Evolutionary conservation across 2,888 invertebrate species (phyloP).

Genomic region (Tipula confusa): DNA sequence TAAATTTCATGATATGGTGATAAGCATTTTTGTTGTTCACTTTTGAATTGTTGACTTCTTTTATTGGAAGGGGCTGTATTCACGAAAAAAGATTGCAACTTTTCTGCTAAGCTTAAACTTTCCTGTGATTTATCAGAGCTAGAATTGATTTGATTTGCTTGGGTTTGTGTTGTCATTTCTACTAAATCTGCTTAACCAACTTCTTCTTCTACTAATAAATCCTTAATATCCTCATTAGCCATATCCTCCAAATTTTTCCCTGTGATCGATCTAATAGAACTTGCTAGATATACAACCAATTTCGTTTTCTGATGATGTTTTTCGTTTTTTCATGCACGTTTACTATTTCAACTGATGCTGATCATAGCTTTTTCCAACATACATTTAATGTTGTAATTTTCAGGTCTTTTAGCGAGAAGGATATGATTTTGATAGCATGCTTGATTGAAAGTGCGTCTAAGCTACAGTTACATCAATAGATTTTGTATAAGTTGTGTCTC

Average conservation of each 20-base stretch:
- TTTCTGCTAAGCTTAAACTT: constrained; percentile 6
- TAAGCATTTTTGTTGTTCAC: too few species aligned
- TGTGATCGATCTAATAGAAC: background rate
- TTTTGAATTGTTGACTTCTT: too few species aligned
- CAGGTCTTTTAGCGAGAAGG: constrained; percentile 21
- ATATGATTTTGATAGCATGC: background rate
- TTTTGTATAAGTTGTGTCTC: constrained; percentile 26
- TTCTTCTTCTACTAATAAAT: background rate
- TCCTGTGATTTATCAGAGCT: background rate
- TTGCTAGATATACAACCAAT: background rate
- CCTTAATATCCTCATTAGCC: background rate
- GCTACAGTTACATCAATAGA: constrained; percentile 28
- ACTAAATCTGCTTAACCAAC: background rate
- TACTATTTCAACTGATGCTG: background rate
- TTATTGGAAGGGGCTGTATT: too few species aligned
- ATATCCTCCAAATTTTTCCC: background rate
- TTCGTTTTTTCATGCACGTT: too few species aligned
- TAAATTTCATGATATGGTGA: constrained; percentile 30
- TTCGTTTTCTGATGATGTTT: background rate
- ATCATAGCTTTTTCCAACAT: constrained; percentile 30
- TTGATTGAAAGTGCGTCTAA: background rate
- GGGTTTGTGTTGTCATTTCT: background rate
- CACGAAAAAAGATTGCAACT: background rate
- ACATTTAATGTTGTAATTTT: constrained; percentile 4
- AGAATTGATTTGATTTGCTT: background rate